Evolutionary conservation across 2,888 invertebrate species (phyloP).

Genomic region (Onchidella celtica): DNA sequence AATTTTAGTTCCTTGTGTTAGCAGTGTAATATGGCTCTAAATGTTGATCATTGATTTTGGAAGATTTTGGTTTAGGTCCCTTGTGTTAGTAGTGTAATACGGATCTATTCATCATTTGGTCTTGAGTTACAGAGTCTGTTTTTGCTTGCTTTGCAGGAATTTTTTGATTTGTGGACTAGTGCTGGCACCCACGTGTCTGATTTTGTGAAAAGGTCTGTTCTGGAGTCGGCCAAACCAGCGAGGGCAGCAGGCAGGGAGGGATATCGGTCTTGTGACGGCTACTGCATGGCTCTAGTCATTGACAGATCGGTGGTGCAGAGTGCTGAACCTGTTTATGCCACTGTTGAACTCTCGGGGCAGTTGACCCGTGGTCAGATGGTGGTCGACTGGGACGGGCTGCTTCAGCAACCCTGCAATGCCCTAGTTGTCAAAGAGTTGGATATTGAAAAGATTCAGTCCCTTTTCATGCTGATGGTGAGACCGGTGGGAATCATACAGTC

Average conservation of each 20-base stretch:
- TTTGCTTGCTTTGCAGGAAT: too few species aligned
- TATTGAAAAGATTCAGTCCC: conserved; percentile 54
- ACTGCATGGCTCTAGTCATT: conserved; percentile 66
- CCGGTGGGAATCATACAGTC: conserved; percentile 15
- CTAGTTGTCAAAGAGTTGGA: conserved; percentile 61
- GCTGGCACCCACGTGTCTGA: conserved; percentile 58
- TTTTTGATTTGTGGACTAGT: conserved; percentile 63
- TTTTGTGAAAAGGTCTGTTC: conserved; percentile 58
- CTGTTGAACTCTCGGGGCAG: conserved; percentile 84
- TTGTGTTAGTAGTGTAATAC: too few species aligned
- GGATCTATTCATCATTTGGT: too few species aligned
- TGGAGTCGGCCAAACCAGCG: conserved; percentile 38
- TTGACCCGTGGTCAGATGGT: conserved; percentile 86
- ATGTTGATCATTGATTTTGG: too few species aligned
- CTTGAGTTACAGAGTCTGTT: too few species aligned
- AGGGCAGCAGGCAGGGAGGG: conserved; percentile 31
- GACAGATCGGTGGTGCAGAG: conserved; percentile 60
- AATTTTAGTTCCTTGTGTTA: too few species aligned
- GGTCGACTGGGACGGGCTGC: conserved; percentile 80
- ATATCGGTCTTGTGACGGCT: conserved; percentile 68
- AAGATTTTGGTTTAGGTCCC: too few species aligned
- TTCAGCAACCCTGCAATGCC: conserved; percentile 63
- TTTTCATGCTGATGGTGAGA: conserved; percentile 47
- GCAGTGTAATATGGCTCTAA: too few species aligned
- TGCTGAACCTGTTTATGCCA: conserved; percentile 66